These are phyloP conservation scores for Trididemnum nubilum DNA, from an alignment of 23 tunicate genomes.

Conservation along the genomic window DNA sequence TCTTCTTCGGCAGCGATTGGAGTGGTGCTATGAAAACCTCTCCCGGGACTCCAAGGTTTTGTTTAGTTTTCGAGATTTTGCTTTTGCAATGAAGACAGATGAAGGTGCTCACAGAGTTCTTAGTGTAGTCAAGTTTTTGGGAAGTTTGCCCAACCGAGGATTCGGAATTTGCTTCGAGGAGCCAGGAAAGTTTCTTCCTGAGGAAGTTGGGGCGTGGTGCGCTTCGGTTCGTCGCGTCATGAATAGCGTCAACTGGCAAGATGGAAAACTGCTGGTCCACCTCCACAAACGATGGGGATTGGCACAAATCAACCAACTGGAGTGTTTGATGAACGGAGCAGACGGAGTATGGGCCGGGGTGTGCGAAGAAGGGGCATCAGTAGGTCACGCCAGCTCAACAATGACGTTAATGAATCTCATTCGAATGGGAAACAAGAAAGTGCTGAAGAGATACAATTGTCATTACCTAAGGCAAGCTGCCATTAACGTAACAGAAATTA, in stretches of 20 bases:
- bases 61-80: constrained; percentile 27
- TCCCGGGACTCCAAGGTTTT: constrained; percentile 8
- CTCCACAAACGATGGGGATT: constrained; percentile 40
- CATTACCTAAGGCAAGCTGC: constrained; percentile 27
- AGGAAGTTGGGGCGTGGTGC: constrained; percentile 42
- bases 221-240: constrained; percentile 32
- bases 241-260: constrained; percentile 34
- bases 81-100: constrained; percentile 31
- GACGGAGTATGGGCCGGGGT: constrained; percentile 42
- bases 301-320: constrained; percentile 27
- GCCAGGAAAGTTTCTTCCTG: constrained; percentile 21
- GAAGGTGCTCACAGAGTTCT: constrained; percentile 10
- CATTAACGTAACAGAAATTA: constrained; percentile 29
- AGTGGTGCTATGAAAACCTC: constrained; percentile 33
- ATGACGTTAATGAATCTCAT: constrained; percentile 33
- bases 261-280: constrained; percentile 32
- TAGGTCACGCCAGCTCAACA: constrained; percentile 47
- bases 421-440: constrained; percentile 45
- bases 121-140: constrained; percentile 9
- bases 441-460: constrained; percentile 24
- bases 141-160: constrained; percentile 36
- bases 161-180: constrained; percentile 39
- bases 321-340: constrained; percentile 41
- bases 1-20: constrained; percentile 6
- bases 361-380: constrained; percentile 39